A percentile compares a stretch with the other conserved stretches of the same genome.
These are phyloP conservation scores for Etheostoma nigrum DNA, from an alignment of 2,797 vertebrate species.

Conservation along the genomic window DNA sequence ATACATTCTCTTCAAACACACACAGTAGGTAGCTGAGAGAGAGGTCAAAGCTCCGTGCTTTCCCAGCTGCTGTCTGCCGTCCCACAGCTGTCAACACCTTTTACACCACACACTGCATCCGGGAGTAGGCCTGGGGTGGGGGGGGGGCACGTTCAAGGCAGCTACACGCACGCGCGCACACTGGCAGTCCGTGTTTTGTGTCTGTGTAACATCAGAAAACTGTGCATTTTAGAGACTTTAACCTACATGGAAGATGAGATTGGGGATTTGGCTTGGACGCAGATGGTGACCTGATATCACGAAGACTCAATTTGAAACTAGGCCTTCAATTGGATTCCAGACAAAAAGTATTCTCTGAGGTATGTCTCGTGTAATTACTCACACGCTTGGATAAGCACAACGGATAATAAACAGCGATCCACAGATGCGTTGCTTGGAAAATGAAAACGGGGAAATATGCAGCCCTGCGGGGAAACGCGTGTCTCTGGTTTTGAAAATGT, in stretches of 20 bases:
- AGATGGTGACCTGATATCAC: slow-evolving; percentile 69
- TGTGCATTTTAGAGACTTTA: slow-evolving; percentile 47
- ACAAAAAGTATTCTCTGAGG: slow-evolving; percentile 43
- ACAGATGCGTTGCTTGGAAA: slow-evolving; percentile 30
- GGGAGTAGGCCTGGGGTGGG: slow-evolving; percentile 16
- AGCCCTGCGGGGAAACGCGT: slow-evolving; percentile 32
- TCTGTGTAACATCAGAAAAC: slow-evolving; percentile 41
- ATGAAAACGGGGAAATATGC: slow-evolving; percentile 43
- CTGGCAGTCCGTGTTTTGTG: slow-evolving; percentile 45
- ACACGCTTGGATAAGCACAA: slow-evolving; percentile 45
- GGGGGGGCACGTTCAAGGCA: slow-evolving; percentile 34
- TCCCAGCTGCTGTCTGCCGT: slow-evolving; percentile 78
- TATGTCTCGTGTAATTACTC: slow-evolving; percentile 65
- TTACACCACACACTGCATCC: slow-evolving; percentile 47
- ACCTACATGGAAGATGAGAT: slow-evolving; percentile 46
- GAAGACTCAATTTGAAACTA: slow-evolving; percentile 50
- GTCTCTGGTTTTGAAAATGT: slow-evolving; percentile 25
- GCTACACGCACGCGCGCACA: not conserved
- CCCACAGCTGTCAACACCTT: slow-evolving; percentile 77
- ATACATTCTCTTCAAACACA: slow-evolving; percentile 52
- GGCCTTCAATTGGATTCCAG: slow-evolving; percentile 47
- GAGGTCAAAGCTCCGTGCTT: slow-evolving; percentile 68
- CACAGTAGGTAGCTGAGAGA: slow-evolving; percentile 54
- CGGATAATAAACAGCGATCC: slow-evolving; percentile 75
- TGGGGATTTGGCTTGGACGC: slow-evolving; percentile 54